Percentiles rank a stretch among this genome's conserved stretches.
Conservation (phyloP, 92 coral and sea anemone species). For the Umimayanthus kanabou region DNA sequence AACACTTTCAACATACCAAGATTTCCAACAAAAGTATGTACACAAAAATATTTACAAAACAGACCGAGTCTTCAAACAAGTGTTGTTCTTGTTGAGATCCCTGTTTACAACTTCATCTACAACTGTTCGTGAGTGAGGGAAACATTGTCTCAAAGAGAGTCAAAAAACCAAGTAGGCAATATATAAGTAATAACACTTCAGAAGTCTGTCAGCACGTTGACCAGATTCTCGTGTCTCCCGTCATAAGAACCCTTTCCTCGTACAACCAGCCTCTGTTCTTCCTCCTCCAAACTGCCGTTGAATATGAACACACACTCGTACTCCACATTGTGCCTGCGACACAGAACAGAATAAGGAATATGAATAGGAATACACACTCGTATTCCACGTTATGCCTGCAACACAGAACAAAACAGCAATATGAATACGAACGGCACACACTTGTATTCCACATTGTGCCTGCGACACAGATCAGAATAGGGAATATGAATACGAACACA, state of each 20-base stretch:
- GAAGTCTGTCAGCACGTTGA: constrained; percentile 68
- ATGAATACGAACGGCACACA: background rate
- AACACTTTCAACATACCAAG: background rate
- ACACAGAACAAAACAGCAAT: no score
- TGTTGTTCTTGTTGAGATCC: background rate
- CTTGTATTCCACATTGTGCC: no score
- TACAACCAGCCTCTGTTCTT: constrained; percentile 73
- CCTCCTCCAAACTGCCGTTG: constrained; percentile 85
- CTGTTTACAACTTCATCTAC: background rate
- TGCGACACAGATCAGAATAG: no score
- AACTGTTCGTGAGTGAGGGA: background rate
- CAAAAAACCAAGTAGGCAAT: background rate
- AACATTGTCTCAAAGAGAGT: background rate
- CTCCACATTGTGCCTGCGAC: constrained; percentile 83
- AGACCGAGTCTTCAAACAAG: background rate
- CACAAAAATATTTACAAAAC: background rate
- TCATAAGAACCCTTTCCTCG: constrained; percentile 92
- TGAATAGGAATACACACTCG: no score
- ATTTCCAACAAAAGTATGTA: background rate
- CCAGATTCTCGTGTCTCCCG: constrained; percentile 86
- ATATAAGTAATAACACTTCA: background rate
- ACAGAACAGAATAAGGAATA: no score
- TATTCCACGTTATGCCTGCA: no score
- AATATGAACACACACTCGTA: constrained; percentile 86
- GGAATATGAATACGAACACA: no score